A percentile compares a stretch with the other conserved stretches of the same genome.
phyloP scores from a whole-genome alignment of 2,797 vertebrate genomes.

The Molothrus ater region DNA sequence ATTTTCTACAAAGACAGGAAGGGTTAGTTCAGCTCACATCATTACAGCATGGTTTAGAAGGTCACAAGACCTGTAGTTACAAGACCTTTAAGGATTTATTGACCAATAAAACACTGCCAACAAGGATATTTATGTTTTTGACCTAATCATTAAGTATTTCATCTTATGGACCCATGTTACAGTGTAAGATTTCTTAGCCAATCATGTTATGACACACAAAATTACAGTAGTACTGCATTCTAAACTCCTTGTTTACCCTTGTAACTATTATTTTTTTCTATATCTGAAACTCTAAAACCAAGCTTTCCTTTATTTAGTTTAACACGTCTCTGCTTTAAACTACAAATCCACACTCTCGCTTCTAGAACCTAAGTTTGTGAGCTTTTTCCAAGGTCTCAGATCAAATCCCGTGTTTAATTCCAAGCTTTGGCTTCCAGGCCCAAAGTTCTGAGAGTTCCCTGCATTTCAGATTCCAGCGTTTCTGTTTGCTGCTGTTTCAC shows the following conservation, averaged over 20 bases:
- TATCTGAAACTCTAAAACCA: not conserved
- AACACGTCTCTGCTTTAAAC: not conserved
- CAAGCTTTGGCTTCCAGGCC: not conserved
- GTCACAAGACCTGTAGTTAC: not conserved
- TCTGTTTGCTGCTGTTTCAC: not conserved
- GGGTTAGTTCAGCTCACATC: not conserved
- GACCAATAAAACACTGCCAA: not conserved
- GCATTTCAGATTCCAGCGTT: not conserved
- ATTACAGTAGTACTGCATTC: not conserved
- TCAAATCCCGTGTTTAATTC: not conserved
- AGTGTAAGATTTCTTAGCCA: not conserved
- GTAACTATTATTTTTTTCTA: not conserved
- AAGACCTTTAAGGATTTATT: not conserved
- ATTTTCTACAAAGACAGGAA: not conserved
- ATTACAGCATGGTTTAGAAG: not conserved
- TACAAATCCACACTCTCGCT: fast-evolving
- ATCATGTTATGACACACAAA: not conserved
- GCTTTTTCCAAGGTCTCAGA: not conserved
- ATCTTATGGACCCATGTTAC: not conserved
- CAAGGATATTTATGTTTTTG: not conserved
- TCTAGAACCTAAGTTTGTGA: not conserved
- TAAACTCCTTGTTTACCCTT: not conserved
- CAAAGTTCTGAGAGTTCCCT: not conserved
- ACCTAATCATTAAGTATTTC: not conserved
- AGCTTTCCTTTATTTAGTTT: not conserved